Conservation (phyloP, 1,140 invertebrate genomes). For the Drosophila pectinifera region DNA sequence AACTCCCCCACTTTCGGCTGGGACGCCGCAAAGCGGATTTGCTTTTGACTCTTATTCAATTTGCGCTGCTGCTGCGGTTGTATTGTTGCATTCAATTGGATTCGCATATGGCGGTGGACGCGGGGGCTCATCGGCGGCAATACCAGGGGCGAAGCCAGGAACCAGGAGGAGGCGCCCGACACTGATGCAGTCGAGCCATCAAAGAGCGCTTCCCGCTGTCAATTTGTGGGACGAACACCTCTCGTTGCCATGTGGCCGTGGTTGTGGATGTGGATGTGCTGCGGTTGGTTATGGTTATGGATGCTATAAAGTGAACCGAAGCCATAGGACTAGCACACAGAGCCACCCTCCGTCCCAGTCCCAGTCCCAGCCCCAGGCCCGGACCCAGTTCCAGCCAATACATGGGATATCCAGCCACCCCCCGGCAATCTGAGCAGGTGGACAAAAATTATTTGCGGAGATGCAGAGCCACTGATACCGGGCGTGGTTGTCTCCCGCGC, state of each 20-base stretch:
- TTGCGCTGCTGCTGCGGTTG: constrained; percentile 44
- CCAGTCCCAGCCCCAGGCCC: background rate
- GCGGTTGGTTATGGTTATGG: constrained; percentile 46
- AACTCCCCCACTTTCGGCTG: constrained; percentile 12
- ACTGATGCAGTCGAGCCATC: constrained; percentile 29
- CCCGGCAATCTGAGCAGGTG: constrained; percentile 38
- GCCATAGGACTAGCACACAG: constrained; percentile 25
- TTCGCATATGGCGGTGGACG: constrained; percentile 36
- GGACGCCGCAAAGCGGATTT: constrained; percentile 69
- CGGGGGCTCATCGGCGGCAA: constrained; percentile 4
- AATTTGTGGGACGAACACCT: constrained; percentile 42
- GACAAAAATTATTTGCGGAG: constrained; percentile 33
- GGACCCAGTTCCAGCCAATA: background rate
- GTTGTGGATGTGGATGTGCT: constrained; percentile 2
- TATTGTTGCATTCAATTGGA: constrained; percentile 78
- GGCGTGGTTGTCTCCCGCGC: constrained; percentile 7
- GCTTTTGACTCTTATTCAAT: constrained; percentile 81
- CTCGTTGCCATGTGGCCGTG: constrained; percentile 3
- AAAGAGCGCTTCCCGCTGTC: constrained; percentile 38
- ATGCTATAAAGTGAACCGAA: constrained; percentile 49
- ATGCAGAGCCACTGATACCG: constrained; percentile 37
- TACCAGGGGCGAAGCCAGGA: constrained; percentile 4
- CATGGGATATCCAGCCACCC: background rate
- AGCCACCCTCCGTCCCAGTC: background rate
- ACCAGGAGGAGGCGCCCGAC: constrained; percentile 4